These are phyloP conservation scores for Alcis repandata DNA, from an alignment of 2,888 invertebrate species.

Conservation along the genomic window DNA sequence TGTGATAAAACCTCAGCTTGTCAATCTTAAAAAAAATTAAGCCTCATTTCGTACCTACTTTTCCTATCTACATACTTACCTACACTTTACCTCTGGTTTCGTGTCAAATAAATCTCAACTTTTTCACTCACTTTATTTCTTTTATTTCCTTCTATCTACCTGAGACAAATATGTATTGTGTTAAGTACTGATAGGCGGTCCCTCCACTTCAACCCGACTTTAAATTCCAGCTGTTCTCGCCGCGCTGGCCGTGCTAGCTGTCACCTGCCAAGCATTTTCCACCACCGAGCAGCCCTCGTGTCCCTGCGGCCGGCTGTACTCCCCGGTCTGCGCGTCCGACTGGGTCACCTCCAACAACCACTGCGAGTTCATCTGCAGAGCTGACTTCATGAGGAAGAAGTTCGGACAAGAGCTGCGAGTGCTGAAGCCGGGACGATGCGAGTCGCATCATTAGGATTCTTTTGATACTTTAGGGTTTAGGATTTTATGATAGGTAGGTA, in stretches of 20 bases:
- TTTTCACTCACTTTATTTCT: too few relatives aligned
- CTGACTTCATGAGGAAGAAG: constrained; percentile 41
- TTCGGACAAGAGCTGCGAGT: constrained; percentile 43
- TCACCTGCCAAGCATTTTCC: constrained; percentile 13
- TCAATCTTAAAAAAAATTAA: too few relatives aligned
- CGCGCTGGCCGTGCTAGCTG: constrained; percentile 53
- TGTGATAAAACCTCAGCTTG: too few relatives aligned
- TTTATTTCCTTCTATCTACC: too few relatives aligned
- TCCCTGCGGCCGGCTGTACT: constrained; percentile 72
- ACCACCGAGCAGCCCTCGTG: constrained; percentile 56
- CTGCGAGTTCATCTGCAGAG: constrained; percentile 74
- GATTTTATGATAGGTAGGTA: constrained; percentile 28
- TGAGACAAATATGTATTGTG: too few relatives aligned
- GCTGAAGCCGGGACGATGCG: constrained; percentile 51
- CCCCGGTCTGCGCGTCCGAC: constrained; percentile 76
- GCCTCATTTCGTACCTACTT: too few relatives aligned
- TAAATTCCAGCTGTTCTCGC: constrained; percentile 58
- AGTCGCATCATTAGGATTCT: constrained; percentile 7
- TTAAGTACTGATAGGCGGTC: neutral
- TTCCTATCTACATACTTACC: too few relatives aligned
- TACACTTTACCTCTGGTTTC: too few relatives aligned
- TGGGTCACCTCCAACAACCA: constrained; percentile 68
- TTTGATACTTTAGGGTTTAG: constrained; percentile 14
- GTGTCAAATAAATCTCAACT: too few relatives aligned
- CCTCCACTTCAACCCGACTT: neutral